Evolutionary conservation across 2,113 vertebrate genomes (phyloP), one percentile per base, ranked within the genome.

Genomic region (Neodon shergylaensis): DNA sequence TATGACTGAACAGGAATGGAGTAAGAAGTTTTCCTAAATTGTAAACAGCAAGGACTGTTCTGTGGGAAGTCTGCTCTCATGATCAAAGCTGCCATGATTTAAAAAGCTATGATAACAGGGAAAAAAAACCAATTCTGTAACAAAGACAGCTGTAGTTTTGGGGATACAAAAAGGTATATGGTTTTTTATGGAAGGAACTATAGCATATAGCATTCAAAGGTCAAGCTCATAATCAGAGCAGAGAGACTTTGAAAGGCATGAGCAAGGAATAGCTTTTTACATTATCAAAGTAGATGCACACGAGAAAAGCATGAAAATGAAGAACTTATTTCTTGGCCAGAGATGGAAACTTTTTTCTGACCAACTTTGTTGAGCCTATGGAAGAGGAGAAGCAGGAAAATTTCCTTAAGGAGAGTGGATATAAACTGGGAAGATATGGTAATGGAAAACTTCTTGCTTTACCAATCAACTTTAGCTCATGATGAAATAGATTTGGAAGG

Each of bases 61-160:
- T 78, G 66, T 85, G 47, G 61, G 70, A 94, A 63, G 54, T 91
- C n/a, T 94, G 61, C 47, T 77, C 22, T 77, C 68, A 84, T 66
- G 70, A 68, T 85, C 61, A 85, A 91, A 94, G 31, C 31, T 76
- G 28, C 28, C 52, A 78, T 91, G 49, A 61, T 21, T 58, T 86
- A n/a, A 94, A 79, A 94, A 85, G 36, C 28, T 39, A 66, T 84
- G 26, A 76, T 24, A 49, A 28, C 61, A 33, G 44, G 17, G 5
- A 36, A 90, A 90, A 76, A 90, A 83, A 13, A 3, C 0, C 66
- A 90, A 84, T 66, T 94, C 36, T 76, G 8, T 66, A 58, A 66
- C 63, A 44, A 94, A 66, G 36, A 84, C 26, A 68, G 24, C 16
- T 70, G 61, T 24, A 78, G 16, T 70, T 86, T 33, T 36, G 17